Evolutionary conservation across 2,797 vertebrate species (phyloP).

Genomic region (Pseudochromis fuscus): DNA sequence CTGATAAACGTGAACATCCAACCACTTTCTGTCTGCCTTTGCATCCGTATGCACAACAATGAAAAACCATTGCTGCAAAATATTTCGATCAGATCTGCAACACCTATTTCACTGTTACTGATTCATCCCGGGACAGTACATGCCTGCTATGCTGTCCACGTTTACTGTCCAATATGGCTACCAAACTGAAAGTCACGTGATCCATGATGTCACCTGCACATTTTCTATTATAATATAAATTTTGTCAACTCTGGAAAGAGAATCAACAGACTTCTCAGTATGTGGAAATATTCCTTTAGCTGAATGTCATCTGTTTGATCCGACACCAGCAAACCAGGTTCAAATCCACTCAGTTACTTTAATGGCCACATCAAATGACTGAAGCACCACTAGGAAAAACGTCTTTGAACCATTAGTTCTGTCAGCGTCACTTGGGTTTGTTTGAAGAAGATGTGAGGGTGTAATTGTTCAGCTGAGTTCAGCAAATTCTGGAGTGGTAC

Average conservation of each 20-base stretch:
- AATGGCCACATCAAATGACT: slow-evolving; percentile 18
- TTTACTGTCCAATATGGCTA: too few species aligned
- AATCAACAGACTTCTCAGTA: background rate
- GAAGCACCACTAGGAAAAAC: slow-evolving; percentile 24
- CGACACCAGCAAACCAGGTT: slow-evolving; percentile 2
- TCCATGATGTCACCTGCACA: too few species aligned
- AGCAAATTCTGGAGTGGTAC: slow-evolving; percentile 16
- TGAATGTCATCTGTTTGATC: slow-evolving; percentile 31
- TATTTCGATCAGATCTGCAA: too few species aligned
- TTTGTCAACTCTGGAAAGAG: background rate
- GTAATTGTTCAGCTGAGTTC: slow-evolving; percentile 40
- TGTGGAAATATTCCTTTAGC: slow-evolving; percentile 4
- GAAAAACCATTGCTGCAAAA: too few species aligned
- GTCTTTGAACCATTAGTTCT: slow-evolving; percentile 6
- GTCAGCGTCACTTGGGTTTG: slow-evolving; percentile 30
- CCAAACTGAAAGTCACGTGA: too few species aligned
- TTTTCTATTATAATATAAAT: too few species aligned
- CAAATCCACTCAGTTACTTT: slow-evolving; percentile 5
- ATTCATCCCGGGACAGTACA: too few species aligned
- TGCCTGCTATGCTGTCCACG: too few species aligned
- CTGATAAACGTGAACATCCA: too few species aligned
- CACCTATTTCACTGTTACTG: too few species aligned
- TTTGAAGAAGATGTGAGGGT: slow-evolving; percentile 29
- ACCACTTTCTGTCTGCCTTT: too few species aligned
- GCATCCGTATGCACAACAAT: too few species aligned